Base-by-base conservation (phyloP, 2,113 vertebrate species). In the Nothoprocta perdicaria region DNA sequence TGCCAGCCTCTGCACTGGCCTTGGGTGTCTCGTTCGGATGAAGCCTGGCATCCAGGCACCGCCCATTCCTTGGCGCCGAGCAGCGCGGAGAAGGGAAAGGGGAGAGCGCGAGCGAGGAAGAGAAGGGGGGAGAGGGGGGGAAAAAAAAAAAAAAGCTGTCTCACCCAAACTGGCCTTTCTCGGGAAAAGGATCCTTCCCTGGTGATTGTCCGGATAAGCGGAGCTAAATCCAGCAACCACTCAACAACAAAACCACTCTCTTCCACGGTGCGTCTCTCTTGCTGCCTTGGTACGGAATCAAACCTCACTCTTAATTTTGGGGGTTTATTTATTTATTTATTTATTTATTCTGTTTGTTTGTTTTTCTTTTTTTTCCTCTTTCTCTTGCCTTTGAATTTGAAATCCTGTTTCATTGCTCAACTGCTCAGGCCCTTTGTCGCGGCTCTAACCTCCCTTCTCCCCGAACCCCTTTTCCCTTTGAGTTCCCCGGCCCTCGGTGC, bases 1-100 rank as follows among this genome's bases (percentile, higher is more conserved):
- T 97, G 95, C 96, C 96, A 97, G 96, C 96, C 94, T 97, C 87
- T 74, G 91, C 68, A 21, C 93, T 90, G 96, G 96, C 96, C 96
- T 95, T 95, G 94, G 95, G 95, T 91, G 96, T 96, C 95, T 97
- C 87, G 43, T 96, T 96, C 62, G 29, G 94, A 97, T 95, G 96
- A 94, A 96, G 96, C 96, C 96, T 97, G 96, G 96, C 96, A 97
- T 96, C 93, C 91, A 97, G 96, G 96, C 96, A 96, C 96, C 96
- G 96, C 96, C 96, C 96, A 97, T 97, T 97, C 95, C 96, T 96
- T 97, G 96, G 96, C 95, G 75, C 92, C 89, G 96, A 96, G 94
- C 96, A n/a, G n/a, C n/a, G 95, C 93, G 96, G 95, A 97, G 95
- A 96, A 97, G 96, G 95, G 94, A 94, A 96, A 96, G 90, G 92